Evolutionary conservation across 2,888 invertebrate species (phyloP), one percentile per base, ranked within the genome.

Genomic region (Portevinia maculata): DNA sequence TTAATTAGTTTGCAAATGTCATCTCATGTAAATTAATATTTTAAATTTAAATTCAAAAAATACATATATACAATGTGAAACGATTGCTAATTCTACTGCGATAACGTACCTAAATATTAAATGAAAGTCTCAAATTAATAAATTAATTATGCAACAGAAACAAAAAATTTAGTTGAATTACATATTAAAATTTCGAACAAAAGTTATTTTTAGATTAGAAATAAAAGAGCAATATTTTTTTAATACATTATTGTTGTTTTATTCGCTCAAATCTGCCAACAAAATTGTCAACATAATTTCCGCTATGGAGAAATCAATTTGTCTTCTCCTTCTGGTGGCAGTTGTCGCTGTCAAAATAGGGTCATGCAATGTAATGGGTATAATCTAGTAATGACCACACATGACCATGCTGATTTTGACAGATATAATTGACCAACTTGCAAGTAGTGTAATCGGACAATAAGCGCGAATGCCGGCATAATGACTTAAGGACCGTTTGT

Each of bases 201-300:
- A 48, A 55, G 19, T 30, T 69, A 62, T 57, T 65, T 19, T 41
- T 50, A 64, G 21, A 69, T 37, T 39, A 52, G 17, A 59, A 81
- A 81, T 81, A 81, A 75, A 81, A 70, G 70, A 75, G 81, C 81
- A 81, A 81, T 81, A 81, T 81, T 81, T 81, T 74, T 81, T 75
- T 81, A 64, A 65, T 70, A 76, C 13, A 59, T 69, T 48, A 55
- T 41, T 59, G 24, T 4, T 52, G 41, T 69, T 55, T 67, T 50
- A 52, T 17, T 44, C 17, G 8, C 19, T 32, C 3, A 9, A 8
- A 8, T 13, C 15, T 6, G 13, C n/a, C n/a, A n/a, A n/a, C n/a
- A n/a, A n/a, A n/a, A n/a, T n/a, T n/a, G n/a, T n/a, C n/a, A n/a
- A n/a, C n/a, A n/a, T n/a, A n/a, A n/a, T n/a, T n/a, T n/a, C n/a